Evolutionary conservation across 2,797 vertebrate genomes (phyloP).

Genomic region (Agapornis canus): DNA sequence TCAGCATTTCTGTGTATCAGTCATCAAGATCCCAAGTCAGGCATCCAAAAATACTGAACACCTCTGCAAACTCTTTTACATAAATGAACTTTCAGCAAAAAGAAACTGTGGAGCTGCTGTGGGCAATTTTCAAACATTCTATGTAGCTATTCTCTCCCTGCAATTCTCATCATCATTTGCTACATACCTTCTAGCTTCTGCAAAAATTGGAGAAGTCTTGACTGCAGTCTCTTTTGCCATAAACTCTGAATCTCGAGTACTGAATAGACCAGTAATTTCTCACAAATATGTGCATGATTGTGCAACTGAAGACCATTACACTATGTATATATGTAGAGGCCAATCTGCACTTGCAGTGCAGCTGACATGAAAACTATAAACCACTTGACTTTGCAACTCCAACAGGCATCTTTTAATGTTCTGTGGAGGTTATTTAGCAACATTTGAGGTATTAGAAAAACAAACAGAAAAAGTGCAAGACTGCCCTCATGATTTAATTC

Average conservation of each 20-base stretch:
- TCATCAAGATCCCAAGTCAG: conserved; percentile 34
- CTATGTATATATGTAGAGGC: accelerated
- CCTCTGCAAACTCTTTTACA: conserved; percentile 36
- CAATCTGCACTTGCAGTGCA: not conserved
- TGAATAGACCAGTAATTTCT: not conserved
- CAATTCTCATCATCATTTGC: conserved; percentile 15
- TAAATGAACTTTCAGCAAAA: conserved; percentile 53
- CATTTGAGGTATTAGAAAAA: not conserved
- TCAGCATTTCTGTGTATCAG: conserved; percentile 14
- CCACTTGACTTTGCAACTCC: not conserved
- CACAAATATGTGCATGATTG: not conserved
- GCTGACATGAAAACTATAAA: not conserved
- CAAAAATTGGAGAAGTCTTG: not conserved
- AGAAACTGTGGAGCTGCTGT: not conserved
- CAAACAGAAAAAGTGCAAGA: not conserved
- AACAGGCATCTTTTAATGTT: not conserved
- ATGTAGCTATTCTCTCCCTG: not conserved
- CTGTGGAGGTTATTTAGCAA: not conserved
- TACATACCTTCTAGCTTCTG: not conserved
- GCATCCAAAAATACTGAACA: conserved; percentile 49
- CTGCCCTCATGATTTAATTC: not conserved
- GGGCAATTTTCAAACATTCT: not conserved
- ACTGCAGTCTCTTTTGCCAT: not conserved
- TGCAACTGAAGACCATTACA: not conserved
- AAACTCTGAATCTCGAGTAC: not conserved